Evolutionary conservation across 2,113 vertebrate genomes (phyloP).

Genomic region (Stigmatopora argus): DNA sequence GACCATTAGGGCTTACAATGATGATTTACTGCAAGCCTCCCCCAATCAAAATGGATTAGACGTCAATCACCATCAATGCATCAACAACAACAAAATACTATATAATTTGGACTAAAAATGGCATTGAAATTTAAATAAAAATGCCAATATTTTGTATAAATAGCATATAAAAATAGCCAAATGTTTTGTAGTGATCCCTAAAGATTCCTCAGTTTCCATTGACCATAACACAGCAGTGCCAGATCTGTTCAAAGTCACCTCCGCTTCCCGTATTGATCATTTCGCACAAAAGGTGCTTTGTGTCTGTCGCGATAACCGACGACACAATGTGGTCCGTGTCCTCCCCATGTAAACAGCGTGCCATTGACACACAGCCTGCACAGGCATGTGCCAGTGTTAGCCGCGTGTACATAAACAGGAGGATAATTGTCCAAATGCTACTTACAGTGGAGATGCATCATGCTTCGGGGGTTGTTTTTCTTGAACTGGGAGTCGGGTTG

Average conservation of each 20-base stretch:
- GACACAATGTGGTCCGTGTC: constrained; percentile 57
- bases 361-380: constrained; percentile 67
- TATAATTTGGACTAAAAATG: no score
- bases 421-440: constrained; percentile 8
- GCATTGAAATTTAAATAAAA: no score
- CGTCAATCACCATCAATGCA: no score
- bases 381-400: constrained; percentile 56
- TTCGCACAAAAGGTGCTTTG: constrained; percentile 18
- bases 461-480: background rate
- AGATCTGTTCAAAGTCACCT: constrained; percentile 3
- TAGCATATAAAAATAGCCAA: background rate
- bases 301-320: constrained; percentile 40
- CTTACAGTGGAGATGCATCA: background rate
- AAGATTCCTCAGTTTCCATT: background rate
- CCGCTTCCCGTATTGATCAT: constrained; percentile 7
- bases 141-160: no score
- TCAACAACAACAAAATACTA: no score
- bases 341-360: constrained; percentile 62
- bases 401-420: constrained; percentile 15
- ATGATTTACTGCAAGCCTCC: no score
- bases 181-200: background rate
- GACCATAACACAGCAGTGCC: background rate
- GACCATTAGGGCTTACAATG: no score
- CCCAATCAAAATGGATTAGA: no score
- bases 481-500: background rate